Evolutionary conservation across 1,140 invertebrate genomes (phyloP).

Genomic region (Homalodisca vitripennis): DNA sequence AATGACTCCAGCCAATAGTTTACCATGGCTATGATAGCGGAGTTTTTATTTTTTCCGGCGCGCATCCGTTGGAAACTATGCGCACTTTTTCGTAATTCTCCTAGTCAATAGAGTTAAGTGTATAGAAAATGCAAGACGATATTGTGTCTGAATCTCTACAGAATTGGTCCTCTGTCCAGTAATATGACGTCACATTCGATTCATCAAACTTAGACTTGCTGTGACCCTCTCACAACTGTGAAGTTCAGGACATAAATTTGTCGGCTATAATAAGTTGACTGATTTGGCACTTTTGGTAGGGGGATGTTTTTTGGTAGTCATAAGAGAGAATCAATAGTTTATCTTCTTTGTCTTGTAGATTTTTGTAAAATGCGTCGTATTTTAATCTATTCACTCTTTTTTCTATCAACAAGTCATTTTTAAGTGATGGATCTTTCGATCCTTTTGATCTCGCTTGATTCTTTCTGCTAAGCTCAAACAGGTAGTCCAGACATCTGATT

Average conservation of each 20-base stretch:
- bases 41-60: conserved; percentile 46
- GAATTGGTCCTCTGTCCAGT: conserved; percentile 42
- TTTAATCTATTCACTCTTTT: conserved; percentile 41
- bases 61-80: conserved; percentile 42
- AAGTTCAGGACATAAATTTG: conserved; percentile 46
- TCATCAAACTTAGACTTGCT: conserved; percentile 35
- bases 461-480: conserved; percentile 23
- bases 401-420: conserved; percentile 36
- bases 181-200: conserved; percentile 42
- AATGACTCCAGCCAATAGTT: conserved; percentile 38
- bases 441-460: conserved; percentile 35
- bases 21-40: conserved; percentile 40
- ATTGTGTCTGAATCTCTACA: conserved; percentile 44
- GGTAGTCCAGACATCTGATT: conserved; percentile 25
- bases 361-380: conserved; percentile 44
- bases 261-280: conserved; percentile 42
- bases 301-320: conserved; percentile 47
- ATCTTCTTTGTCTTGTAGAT: conserved; percentile 41
- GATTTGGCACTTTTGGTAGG: conserved; percentile 45
- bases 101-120: conserved; percentile 39
- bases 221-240: conserved; percentile 40
- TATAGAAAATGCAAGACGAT: conserved; percentile 39
- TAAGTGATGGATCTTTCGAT: too few relatives aligned
- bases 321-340: conserved; percentile 42
- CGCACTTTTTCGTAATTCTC: conserved; percentile 35